phyloP scores from a whole-genome alignment of 2,113 vertebrate genomes.

The Odocoileus virginianus region DNA sequence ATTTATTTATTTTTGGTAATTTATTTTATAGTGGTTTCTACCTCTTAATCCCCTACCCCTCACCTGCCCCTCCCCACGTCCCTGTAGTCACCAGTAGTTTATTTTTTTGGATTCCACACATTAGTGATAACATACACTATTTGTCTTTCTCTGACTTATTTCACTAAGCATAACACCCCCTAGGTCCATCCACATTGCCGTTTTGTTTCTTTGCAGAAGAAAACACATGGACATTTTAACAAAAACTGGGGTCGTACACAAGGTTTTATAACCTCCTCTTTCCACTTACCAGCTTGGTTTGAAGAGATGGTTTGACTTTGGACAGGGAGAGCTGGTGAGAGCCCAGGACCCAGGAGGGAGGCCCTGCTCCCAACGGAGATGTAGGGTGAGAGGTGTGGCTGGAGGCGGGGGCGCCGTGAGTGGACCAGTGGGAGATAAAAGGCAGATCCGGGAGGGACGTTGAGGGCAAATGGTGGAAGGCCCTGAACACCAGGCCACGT shows the following conservation, averaged over 20 bases:
- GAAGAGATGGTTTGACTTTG: background rate
- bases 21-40: background rate
- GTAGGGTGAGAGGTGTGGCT: background rate
- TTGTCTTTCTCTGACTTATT: background rate
- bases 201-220: background rate
- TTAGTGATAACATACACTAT: background rate
- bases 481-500: background rate
- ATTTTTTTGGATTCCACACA: background rate
- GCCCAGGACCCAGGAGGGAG: background rate
- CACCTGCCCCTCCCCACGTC: background rate
- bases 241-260: background rate
- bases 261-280: background rate
- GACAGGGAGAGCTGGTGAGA: background rate
- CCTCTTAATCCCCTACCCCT: background rate
- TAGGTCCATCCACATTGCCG: background rate
- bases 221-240: background rate
- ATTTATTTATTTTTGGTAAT: background rate
- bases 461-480: background rate
- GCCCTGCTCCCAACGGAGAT: background rate
- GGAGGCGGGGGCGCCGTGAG: rapidly evolving
- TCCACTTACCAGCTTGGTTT: background rate
- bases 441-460: background rate
- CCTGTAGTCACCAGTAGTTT: background rate
- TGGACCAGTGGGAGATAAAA: background rate
- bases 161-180: background rate